A percentile compares a stretch with the other conserved stretches of the same genome.
phyloP scores from a whole-genome alignment of 2,113 vertebrate genomes.

The Rhagologus leucostigma region DNA sequence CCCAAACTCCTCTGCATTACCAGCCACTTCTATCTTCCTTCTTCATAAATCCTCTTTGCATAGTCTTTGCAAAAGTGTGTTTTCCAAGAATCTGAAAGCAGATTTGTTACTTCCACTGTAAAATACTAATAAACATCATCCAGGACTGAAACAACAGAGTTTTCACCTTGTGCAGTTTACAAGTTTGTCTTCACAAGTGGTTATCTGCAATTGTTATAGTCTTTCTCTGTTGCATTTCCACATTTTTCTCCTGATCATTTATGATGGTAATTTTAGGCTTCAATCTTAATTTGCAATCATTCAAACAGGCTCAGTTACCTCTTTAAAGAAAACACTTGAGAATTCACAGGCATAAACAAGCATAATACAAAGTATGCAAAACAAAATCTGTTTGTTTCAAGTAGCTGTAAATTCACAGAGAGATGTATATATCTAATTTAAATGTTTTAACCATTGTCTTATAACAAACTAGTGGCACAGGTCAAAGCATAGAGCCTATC shows the following conservation, averaged over 20 bases:
- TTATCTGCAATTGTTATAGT: neutral
- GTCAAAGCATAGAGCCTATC: neutral
- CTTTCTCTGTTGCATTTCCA: neutral
- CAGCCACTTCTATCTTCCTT: neutral
- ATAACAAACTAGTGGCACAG: neutral
- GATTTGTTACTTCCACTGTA: neutral
- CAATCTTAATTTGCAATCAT: neutral
- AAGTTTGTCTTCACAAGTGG: neutral
- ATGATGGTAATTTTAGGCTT: neutral
- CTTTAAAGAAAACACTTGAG: neutral
- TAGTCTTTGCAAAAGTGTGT: neutral
- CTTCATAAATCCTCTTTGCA: neutral
- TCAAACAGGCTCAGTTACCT: neutral
- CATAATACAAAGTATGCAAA: neutral
- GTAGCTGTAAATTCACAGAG: neutral
- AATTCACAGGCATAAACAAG: neutral
- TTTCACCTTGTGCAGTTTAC: neutral
- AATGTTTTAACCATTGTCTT: neutral
- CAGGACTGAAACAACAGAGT: neutral
- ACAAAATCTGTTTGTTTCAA: neutral
- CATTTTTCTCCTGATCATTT: neutral
- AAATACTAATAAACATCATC: neutral
- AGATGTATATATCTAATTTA: neutral
- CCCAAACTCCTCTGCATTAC: neutral
- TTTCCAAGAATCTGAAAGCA: neutral